Conservation (phyloP, 2,113 vertebrate genomes). For the Cochlearius cochlearius region DNA sequence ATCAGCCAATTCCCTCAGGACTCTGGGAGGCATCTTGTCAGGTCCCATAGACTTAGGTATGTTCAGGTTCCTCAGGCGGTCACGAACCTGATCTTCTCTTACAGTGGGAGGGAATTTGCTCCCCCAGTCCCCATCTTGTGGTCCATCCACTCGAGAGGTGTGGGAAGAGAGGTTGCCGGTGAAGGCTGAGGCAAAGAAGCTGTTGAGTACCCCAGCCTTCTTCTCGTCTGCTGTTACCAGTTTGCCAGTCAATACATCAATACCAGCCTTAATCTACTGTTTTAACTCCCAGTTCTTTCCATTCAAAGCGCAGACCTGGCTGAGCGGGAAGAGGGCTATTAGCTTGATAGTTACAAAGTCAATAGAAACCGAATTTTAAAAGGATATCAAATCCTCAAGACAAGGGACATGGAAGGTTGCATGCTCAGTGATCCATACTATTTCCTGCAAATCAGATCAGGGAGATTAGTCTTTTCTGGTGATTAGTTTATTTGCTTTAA, state of each 20-base stretch:
- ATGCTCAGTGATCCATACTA: conserved; percentile 7
- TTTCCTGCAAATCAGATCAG: conserved; percentile 35
- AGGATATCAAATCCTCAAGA: conserved; percentile 31
- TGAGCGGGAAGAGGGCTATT: conserved; percentile 24
- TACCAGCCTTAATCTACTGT: not conserved
- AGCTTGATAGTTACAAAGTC: conserved; percentile 40
- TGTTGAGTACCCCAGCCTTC: too few species aligned
- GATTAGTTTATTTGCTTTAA: conserved; percentile 49
- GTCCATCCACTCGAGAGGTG: too few species aligned
- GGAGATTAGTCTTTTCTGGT: conserved; percentile 8
- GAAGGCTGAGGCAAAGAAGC: too few species aligned
- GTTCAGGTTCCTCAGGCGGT: too few species aligned
- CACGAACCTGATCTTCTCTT: too few species aligned
- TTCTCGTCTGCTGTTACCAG: too few species aligned
- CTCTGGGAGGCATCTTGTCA: too few species aligned
- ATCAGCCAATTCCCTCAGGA: too few species aligned
- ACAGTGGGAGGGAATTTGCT: too few species aligned
- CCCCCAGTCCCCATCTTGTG: too few species aligned
- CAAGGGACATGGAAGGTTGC: conserved; percentile 20
- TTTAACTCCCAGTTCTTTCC: conserved; percentile 3
- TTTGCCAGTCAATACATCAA: not conserved
- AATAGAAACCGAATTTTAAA: conserved; percentile 54
- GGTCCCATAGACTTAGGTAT: too few species aligned
- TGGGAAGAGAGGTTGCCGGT: too few species aligned
- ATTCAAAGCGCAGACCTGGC: not conserved